These are phyloP conservation scores for Drosophila multiciliata DNA, from an alignment of 2,888 invertebrate species.

Conservation along the genomic window DNA sequence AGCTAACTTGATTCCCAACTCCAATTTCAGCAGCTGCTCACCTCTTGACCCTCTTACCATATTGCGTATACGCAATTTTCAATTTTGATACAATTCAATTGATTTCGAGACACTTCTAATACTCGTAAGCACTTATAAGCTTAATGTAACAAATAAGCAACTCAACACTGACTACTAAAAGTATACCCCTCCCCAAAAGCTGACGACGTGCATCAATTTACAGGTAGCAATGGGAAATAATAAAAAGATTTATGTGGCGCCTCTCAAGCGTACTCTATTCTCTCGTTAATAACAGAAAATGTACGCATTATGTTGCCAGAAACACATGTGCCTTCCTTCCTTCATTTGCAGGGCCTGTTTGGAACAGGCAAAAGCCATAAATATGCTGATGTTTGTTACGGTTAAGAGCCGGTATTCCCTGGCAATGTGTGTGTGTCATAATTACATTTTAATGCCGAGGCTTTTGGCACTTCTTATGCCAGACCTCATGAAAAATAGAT, in stretches of 20 bases:
- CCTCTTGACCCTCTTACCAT: constrained; percentile 2
- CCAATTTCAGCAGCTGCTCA: not conserved
- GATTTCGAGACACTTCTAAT: constrained; percentile 20
- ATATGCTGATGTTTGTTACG: constrained; percentile 48
- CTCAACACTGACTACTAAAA: constrained; percentile 12
- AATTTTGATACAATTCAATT: constrained; percentile 39
- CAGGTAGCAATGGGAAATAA: constrained; percentile 27
- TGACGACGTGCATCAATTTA: constrained; percentile 1
- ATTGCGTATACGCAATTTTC: constrained; percentile 41
- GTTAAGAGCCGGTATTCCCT: constrained; percentile 15
- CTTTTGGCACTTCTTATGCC: constrained; percentile 52
- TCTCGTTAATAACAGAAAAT: constrained; percentile 51
- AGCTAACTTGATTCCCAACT: not conserved
- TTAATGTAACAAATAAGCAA: constrained; percentile 44
- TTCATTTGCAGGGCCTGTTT: constrained; percentile 18
- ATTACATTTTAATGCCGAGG: constrained; percentile 70
- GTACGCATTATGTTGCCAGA: constrained; percentile 40
- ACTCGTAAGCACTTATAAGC: constrained; percentile 9
- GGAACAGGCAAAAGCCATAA: constrained; percentile 61
- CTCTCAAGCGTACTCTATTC: constrained; percentile 41
- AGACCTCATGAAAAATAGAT: constrained; percentile 18
- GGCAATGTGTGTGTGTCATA: constrained; percentile 37
- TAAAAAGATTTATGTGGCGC: constrained; percentile 41
- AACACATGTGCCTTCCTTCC: constrained; percentile 15
- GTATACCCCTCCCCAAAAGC: not conserved